Evolutionary conservation across 2,888 invertebrate species (phyloP), one percentile per base, ranked within the genome.

Genomic region (Clunio marinus): DNA sequence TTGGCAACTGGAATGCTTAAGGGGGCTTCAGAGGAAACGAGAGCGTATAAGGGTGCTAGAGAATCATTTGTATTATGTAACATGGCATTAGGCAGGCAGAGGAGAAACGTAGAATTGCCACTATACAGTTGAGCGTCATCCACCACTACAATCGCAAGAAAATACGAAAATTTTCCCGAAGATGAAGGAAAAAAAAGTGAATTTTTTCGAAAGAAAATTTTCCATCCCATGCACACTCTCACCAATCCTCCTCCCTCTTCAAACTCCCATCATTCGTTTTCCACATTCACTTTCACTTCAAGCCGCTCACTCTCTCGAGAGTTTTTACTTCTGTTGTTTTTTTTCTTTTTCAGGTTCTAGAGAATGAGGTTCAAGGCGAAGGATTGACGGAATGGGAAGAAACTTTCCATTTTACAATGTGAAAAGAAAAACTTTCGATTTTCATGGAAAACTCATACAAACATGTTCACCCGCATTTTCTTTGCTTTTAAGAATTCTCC

Each of bases 381-480:
- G 35, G n/a, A 15, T 32, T 10, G 25, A 57, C n/a, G n/a, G 24
- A 22, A 60, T 35, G 32, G 60, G 41, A 60, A 37, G 62, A 60
- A 63, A 63, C 63, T 63, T 63, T 63, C 63, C 27, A 17, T 59
- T 63, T 63, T 63, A 25, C 20, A 46, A 7, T n/a, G 27, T 25
- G 57, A 20, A 25, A 41, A n/a, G 25, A 22, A 62, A 45, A 62
- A 66, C 66, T 66, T 66, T 66, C 51, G 55, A 51, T 66, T 66
- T 65, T 66, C 55, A 55, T 13, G 57, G 25, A 15, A 15, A 28
- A 35, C 66, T 35, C 51, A 28, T 4, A 66, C 66, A 15, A 17
- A 20, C 37, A 25, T 27, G 15, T n/a, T 3, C 24, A 24, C 65
- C 65, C 46, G 66, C 66, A 66, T 66, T 51, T 45, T 66, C 51